phyloP scores from a whole-genome alignment of 2,797 vertebrate species.

The Hoplostethus atlanticus region DNA sequence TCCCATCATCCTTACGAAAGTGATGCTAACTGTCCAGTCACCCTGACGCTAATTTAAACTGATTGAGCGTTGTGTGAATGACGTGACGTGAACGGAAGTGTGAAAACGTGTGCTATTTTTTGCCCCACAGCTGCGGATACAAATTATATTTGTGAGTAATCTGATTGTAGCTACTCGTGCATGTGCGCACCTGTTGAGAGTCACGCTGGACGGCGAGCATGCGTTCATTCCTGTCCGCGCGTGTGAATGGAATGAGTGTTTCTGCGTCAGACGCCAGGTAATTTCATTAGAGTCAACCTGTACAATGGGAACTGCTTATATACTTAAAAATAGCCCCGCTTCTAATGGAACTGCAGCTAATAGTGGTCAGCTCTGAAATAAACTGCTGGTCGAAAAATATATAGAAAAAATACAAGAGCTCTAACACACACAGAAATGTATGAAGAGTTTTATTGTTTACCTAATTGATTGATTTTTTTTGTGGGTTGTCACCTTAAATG shows the following conservation, averaged over 20 bases:
- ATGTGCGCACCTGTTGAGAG: too few relatives aligned
- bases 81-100: background rate
- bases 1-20: background rate
- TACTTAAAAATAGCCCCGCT: constrained; percentile 24
- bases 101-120: constrained; percentile 15
- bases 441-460: constrained; percentile 1
- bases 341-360: background rate
- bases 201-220: background rate
- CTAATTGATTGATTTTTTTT: background rate
- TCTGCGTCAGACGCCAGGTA: constrained; percentile 7
- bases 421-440: background rate
- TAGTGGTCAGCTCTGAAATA: background rate
- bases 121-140: constrained; percentile 10
- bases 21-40: background rate
- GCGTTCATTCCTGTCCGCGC: constrained; percentile 10
- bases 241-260: constrained; percentile 3
- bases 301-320: constrained; percentile 10
- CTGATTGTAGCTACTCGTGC: background rate
- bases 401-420: too few relatives aligned
- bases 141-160: constrained; percentile 14
- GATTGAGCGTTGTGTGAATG: background rate
- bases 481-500: background rate
- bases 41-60: constrained; percentile 5
- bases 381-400: constrained; percentile 14
- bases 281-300: constrained; percentile 49